Evolutionary conservation across 2,113 vertebrate genomes (phyloP), one percentile per base, ranked within the genome.

Genomic region (Zapornia atra): DNA sequence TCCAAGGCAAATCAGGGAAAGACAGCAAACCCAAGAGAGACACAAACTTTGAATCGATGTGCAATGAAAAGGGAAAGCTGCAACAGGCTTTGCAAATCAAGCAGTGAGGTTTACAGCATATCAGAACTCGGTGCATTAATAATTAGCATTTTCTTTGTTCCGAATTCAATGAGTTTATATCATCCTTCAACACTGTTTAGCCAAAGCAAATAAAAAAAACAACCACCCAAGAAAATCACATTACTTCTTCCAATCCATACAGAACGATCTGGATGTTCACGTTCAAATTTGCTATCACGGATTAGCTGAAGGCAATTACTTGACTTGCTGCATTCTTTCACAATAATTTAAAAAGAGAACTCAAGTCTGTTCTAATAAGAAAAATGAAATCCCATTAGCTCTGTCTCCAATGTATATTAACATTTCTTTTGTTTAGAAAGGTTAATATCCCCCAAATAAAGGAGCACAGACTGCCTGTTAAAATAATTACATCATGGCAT

Each of bases 391-490:
- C 98, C 98, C 98, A 98, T 98, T 98, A 98, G 98, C 96, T 82
- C 97, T 86, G 81, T 98, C 98, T 97, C 97, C 96, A 92, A 97
- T 95, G 97, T 97, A 98, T 97, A 98, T 98, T 98, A 98, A 98
- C 97, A 97, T 96, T 98, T 94, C 97, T 97, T 98, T 98, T 98
- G 98, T 98, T 98, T 98, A 98, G 98, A 98, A 98, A 98, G 98
- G 98, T 98, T 98, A 98, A 98, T 98, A 98, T 97, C 97, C 96
- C 98, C 98, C 98, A 98, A 99, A 99, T 98, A 98, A 98, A 98
- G 96, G 97, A 97, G 98, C 97, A 98, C 97, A 98, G 98, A 95
- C 98, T 96, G 98, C 97, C 98, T 98, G 98, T 98, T 99, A 98
- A 98, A 98, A 98, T 98, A 98, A 98, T 98, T 98, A 98, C 98